Evolutionary conservation across 2,797 vertebrate species (phyloP).

Genomic region (Pampus argenteus): DNA sequence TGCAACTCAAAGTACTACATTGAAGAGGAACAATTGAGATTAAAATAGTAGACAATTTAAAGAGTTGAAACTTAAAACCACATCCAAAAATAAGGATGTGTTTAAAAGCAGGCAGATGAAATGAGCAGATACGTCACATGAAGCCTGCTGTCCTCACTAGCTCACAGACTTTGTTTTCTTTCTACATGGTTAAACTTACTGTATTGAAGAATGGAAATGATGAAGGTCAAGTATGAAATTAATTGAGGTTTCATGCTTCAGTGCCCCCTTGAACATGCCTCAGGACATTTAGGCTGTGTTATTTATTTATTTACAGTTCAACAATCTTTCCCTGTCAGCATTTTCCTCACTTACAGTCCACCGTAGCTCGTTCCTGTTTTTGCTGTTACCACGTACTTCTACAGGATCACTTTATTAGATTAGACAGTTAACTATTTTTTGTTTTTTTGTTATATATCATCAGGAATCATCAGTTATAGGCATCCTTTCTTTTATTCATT

Average conservation of each 20-base stretch:
- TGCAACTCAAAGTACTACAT: neutral
- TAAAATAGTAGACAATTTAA: neutral
- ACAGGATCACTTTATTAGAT: too few species aligned
- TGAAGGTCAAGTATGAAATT: conserved; percentile 69
- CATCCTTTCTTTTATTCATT: neutral
- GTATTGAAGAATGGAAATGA: conserved; percentile 35
- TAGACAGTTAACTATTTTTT: too few species aligned
- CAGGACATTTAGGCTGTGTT: conserved; percentile 49
- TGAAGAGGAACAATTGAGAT: neutral
- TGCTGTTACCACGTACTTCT: conserved; percentile 36
- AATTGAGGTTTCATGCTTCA: conserved; percentile 60
- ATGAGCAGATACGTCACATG: neutral
- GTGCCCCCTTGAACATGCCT: conserved; percentile 32
- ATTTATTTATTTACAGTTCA: conserved; percentile 65
- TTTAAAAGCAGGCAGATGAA: neutral
- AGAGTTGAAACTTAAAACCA: neutral
- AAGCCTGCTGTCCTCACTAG: conserved; percentile 4
- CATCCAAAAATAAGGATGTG: neutral
- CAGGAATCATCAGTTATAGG: conserved; percentile 1
- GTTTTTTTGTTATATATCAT: too few species aligned
- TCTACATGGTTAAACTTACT: conserved; percentile 17
- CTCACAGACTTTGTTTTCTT: conserved; percentile 1
- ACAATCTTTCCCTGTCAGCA: conserved; percentile 64
- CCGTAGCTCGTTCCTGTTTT: conserved; percentile 21
- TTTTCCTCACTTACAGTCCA: conserved; percentile 43